Evolutionary conservation across 2,113 vertebrate genomes (phyloP).

Genomic region (Hoplias malabaricus): DNA sequence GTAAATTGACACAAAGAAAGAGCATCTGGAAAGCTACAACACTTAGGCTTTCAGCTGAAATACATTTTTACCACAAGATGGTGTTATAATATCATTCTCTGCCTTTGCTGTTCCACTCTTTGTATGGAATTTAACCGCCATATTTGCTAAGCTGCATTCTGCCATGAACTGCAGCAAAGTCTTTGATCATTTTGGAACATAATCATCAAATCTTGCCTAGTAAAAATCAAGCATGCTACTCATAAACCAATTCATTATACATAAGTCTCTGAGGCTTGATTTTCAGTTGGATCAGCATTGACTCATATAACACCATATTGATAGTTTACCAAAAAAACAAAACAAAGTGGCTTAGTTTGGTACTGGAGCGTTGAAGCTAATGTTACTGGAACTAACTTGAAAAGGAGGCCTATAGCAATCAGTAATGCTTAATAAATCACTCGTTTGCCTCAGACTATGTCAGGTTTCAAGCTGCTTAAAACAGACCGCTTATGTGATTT

Average conservation of each 20-base stretch:
- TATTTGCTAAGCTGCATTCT: neutral
- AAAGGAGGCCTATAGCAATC: too few species aligned
- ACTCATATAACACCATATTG: too few species aligned
- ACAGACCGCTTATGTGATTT: too few species aligned
- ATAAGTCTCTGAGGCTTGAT: neutral
- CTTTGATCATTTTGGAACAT: neutral
- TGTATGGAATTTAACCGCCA: neutral
- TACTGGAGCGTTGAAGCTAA: too few species aligned
- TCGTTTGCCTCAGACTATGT: too few species aligned
- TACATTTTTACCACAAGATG: slow-evolving; percentile 40
- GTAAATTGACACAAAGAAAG: slow-evolving; percentile 9
- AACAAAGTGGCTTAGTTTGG: too few species aligned
- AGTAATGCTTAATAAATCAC: too few species aligned
- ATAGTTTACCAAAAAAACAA: too few species aligned
- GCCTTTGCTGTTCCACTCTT: neutral
- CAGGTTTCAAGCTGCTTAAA: too few species aligned
- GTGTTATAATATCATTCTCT: slow-evolving; percentile 7
- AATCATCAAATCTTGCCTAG: neutral
- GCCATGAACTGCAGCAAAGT: neutral
- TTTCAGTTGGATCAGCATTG: neutral
- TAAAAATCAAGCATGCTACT: neutral
- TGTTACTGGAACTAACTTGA: too few species aligned
- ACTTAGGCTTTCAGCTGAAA: neutral
- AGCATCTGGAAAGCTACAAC: neutral
- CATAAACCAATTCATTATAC: too few species aligned